phyloP scores from a whole-genome alignment of 2,888 invertebrate genomes.

The Pecten maximus region DNA sequence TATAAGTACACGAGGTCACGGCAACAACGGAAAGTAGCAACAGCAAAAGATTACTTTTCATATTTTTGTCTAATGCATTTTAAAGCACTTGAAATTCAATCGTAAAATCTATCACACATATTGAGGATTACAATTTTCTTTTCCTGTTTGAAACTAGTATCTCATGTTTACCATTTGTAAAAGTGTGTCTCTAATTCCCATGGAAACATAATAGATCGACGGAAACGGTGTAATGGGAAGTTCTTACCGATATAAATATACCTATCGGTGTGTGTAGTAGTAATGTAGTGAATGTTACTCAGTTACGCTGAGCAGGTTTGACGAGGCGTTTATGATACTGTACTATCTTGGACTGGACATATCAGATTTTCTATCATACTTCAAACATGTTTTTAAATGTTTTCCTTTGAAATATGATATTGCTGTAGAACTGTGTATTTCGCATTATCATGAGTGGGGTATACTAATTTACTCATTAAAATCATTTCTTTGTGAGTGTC shows the following conservation, averaged over 20 bases:
- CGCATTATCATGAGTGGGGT: not conserved
- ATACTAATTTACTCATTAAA: not conserved
- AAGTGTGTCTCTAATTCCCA: too few species aligned
- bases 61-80: not conserved
- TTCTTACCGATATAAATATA: too few species aligned
- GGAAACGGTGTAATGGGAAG: too few species aligned
- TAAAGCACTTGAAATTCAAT: not conserved
- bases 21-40: not conserved
- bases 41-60: not conserved
- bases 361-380: too few species aligned
- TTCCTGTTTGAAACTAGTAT: not conserved
- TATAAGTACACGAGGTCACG: constrained; percentile 18
- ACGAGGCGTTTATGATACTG: not conserved
- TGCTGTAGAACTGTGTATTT: not conserved
- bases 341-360: too few species aligned
- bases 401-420: not conserved
- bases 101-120: not conserved
- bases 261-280: too few species aligned
- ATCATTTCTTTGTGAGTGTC: not conserved
- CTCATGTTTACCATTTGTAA: not conserved
- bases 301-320: not conserved
- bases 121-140: not conserved
- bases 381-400: not conserved
- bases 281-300: too few species aligned
- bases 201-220: too few species aligned